Conservation (phyloP, 2,888 invertebrate genomes). For the Apotomis capreana region DNA sequence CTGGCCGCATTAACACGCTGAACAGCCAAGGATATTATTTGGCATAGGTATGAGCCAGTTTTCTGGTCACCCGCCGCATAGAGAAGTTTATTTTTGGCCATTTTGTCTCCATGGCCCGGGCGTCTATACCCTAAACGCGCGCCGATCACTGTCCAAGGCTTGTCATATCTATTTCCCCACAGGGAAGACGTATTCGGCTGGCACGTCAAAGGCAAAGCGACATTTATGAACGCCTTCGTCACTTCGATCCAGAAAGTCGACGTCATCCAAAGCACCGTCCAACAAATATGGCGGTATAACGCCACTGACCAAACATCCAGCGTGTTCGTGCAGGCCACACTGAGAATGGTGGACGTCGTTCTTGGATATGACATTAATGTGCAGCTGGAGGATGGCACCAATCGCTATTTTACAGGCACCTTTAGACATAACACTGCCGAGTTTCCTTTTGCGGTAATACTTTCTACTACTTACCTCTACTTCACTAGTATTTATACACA, state of each 20-base stretch:
- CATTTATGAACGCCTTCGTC: constrained; percentile 64
- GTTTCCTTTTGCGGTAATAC: constrained; percentile 36
- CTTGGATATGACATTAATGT: constrained; percentile 30
- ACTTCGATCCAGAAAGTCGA: constrained; percentile 60
- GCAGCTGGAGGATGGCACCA: constrained; percentile 10
- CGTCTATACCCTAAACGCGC: background rate
- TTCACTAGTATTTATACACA: no score
- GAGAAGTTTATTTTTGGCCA: no score
- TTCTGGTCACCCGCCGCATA: no score
- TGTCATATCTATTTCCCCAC: constrained; percentile 42
- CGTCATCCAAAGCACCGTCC: constrained; percentile 53
- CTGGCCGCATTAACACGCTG: no score
- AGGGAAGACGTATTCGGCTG: constrained; percentile 57
- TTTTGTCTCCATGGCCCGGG: no score
- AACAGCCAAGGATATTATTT: no score
- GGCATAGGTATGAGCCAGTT: no score
- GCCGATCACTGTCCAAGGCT: background rate
- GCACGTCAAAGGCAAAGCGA: constrained; percentile 51
- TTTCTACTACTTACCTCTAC: no score
- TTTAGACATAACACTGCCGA: constrained; percentile 22
- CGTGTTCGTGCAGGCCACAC: constrained; percentile 26
- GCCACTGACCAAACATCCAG: constrained; percentile 29
- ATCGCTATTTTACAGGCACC: constrained; percentile 28
- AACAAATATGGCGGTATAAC: constrained; percentile 59
- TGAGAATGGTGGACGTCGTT: constrained; percentile 22